phyloP scores from a whole-genome alignment of 2,113 vertebrate genomes.

The Abramis brama region DNA sequence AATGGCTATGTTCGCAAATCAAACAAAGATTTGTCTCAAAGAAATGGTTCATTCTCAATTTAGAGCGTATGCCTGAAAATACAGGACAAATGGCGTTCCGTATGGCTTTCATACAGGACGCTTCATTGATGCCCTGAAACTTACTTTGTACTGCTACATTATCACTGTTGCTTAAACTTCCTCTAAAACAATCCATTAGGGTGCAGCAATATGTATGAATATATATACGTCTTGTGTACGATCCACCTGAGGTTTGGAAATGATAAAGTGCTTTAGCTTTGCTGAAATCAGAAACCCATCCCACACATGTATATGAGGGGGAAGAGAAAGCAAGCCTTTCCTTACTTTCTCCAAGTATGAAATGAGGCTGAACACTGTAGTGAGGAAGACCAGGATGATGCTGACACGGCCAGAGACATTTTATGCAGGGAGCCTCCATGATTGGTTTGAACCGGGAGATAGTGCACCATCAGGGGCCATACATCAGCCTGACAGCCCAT shows the following conservation, averaged over 20 bases:
- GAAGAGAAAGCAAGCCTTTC: background rate
- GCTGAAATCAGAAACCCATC: background rate
- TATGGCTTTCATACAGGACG: too few species aligned
- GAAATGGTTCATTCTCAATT: too few species aligned
- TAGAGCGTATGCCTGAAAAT: too few species aligned
- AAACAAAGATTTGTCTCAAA: too few species aligned
- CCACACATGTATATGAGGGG: background rate
- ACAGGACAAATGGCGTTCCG: too few species aligned
- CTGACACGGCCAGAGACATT: constrained; percentile 35
- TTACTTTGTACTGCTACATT: background rate
- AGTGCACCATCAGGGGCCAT: constrained; percentile 41
- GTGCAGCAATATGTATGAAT: background rate
- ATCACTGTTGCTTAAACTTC: background rate
- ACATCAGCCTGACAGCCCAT: constrained; percentile 51
- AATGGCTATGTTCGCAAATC: too few species aligned
- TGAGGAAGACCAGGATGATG: background rate
- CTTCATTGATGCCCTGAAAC: background rate
- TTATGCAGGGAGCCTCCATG: constrained; percentile 52
- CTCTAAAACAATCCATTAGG: background rate
- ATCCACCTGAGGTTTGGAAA: background rate
- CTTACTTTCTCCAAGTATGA: background rate
- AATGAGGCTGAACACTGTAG: constrained; percentile 5
- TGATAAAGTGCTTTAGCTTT: constrained; percentile 9
- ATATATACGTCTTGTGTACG: background rate
- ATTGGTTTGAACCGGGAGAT: constrained; percentile 61